These are phyloP conservation scores for Tortrix viridana DNA, from an alignment of 2,888 invertebrate species.

Conservation along the genomic window DNA sequence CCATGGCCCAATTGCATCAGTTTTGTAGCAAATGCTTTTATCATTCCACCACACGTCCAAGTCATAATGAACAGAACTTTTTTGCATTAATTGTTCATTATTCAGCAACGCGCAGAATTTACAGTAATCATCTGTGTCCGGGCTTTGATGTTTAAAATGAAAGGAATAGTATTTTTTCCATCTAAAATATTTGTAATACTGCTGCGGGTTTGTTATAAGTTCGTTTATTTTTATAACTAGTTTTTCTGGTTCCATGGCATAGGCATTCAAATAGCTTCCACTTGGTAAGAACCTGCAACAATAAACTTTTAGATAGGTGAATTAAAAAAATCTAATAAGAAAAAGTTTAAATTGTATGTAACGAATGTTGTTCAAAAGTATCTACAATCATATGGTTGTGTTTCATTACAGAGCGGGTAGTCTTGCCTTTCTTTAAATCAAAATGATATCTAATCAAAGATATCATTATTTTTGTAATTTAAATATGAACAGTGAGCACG, in stretches of 20 bases:
- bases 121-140: slow-evolving; percentile 65
- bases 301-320: slow-evolving; percentile 17
- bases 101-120: slow-evolving; percentile 60
- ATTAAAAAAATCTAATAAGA: no score
- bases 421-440: no score
- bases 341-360: no score
- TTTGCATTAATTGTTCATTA: slow-evolving; percentile 47
- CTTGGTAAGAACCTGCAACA: slow-evolving; percentile 62
- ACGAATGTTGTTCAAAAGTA: no score
- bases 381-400: no score
- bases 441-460: no score
- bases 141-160: slow-evolving; percentile 51
- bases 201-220: slow-evolving; percentile 49
- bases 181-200: slow-evolving; percentile 58
- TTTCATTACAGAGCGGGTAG: no score
- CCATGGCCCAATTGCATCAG: no score
- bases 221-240: slow-evolving; percentile 57
- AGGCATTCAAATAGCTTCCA: slow-evolving; percentile 62
- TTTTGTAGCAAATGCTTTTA: not conserved
- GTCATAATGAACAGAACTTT: slow-evolving; percentile 46
- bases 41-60: slow-evolving; percentile 46
- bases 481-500: no score
- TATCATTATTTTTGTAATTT: no score
- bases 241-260: slow-evolving; percentile 50
- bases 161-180: slow-evolving; percentile 65